These are phyloP conservation scores for Crematogaster levior DNA, from an alignment of 2,888 invertebrate genomes.

Conservation along the genomic window DNA sequence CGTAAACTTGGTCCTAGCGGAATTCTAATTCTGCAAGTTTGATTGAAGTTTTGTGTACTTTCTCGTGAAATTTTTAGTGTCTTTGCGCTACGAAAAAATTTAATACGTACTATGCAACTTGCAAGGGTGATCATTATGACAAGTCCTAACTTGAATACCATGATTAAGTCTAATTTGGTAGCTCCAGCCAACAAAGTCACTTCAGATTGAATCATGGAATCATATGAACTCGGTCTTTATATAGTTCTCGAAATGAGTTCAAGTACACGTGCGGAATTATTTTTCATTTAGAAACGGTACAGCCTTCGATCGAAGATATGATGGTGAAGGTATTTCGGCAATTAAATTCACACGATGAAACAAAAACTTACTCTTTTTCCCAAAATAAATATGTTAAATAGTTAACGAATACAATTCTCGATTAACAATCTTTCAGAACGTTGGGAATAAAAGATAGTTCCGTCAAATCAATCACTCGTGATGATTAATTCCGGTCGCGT, in stretches of 20 bases:
- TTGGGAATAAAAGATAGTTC: background rate
- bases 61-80: background rate
- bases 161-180: background rate
- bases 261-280: slow-evolving; percentile 32
- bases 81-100: background rate
- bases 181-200: slow-evolving; percentile 28
- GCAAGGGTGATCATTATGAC: background rate
- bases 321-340: slow-evolving; percentile 68
- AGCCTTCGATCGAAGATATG: slow-evolving; percentile 54
- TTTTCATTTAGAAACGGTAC: slow-evolving; percentile 33
- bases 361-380: slow-evolving; percentile 26
- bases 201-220: slow-evolving; percentile 33
- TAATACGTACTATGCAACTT: slow-evolving; percentile 29
- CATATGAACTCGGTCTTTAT: slow-evolving; percentile 40
- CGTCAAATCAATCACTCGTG: slow-evolving; percentile 1
- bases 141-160: slow-evolving; percentile 11
- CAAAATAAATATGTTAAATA: background rate
- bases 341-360: slow-evolving; percentile 60
- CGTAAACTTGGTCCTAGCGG: background rate
- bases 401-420: slow-evolving; percentile 15
- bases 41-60: background rate
- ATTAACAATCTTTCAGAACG: background rate
- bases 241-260: slow-evolving; percentile 21
- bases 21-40: background rate
- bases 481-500: slow-evolving; percentile 1